phyloP scores from a whole-genome alignment of 1,140 invertebrate species.

The Goniozus legneri region DNA sequence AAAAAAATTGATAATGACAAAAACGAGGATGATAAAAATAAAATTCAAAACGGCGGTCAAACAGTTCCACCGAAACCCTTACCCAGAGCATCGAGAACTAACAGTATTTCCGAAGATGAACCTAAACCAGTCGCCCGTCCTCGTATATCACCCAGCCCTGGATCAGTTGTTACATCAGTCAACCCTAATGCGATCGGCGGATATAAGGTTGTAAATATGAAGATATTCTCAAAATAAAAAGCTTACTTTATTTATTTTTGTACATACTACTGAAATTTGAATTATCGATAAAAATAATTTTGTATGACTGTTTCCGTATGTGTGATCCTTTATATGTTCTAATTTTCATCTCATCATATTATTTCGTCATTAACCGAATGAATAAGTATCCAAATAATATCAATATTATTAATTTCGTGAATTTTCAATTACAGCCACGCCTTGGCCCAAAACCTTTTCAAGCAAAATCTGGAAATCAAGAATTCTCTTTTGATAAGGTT shows the following conservation, averaged over 20 bases:
- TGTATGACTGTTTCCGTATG: slow-evolving; percentile 22
- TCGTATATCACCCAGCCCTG: slow-evolving; percentile 60
- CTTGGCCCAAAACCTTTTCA: slow-evolving; percentile 81
- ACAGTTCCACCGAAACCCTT: slow-evolving; percentile 70
- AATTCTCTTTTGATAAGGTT: slow-evolving; percentile 76
- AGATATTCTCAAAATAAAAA: no score
- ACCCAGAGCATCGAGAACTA: slow-evolving; percentile 64
- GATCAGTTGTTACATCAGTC: slow-evolving; percentile 55
- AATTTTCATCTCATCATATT: neutral
- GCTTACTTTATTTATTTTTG: no score
- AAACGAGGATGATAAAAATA: slow-evolving; percentile 41
- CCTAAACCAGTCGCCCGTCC: slow-evolving; percentile 73
- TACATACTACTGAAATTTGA: no score
- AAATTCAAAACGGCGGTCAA: slow-evolving; percentile 44
- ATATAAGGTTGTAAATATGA: slow-evolving; percentile 63
- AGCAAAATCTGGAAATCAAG: slow-evolving; percentile 65
- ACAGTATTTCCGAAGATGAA: slow-evolving; percentile 62
- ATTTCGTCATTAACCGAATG: neutral
- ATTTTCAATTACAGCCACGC: slow-evolving; percentile 60
- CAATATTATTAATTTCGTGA: no score
- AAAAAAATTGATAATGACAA: slow-evolving; percentile 32
- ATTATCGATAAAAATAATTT: no score
- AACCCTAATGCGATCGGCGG: slow-evolving; percentile 59
- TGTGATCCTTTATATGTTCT: slow-evolving; percentile 16
- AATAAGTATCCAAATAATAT: no score